Base-by-base conservation (phyloP, 2,113 vertebrate genomes). In the Engystomops pustulosus region DNA sequence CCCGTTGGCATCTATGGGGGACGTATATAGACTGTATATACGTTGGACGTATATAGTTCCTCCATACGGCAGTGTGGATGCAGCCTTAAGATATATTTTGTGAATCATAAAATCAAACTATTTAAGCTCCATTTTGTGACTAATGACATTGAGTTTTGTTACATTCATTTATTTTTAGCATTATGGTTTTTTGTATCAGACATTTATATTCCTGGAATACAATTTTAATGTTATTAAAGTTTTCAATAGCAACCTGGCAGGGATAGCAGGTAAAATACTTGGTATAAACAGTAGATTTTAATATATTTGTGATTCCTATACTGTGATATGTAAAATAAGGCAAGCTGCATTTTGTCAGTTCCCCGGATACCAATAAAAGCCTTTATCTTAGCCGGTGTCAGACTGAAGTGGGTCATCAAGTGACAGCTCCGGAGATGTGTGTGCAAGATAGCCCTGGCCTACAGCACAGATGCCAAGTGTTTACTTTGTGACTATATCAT, bases 371-470 rank as follows among this genome's bases (percentile, higher is more conserved):
- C 68, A 72, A 82, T 72, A 82, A 82, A 81, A 60, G 23, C 6
- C 25, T 58, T 82, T 60, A 72, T 82, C 68, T 60, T 6, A 58
- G 49, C 68, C 80, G 72, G 80, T 71, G 68, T 82, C 34, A 82
- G 6, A 2, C 15, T 60, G 36, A 82, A 82, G 49, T 82, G 68
- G 80, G 80, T 71, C 80, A 82, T 30, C 68, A n/a, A 72, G n/a
- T 82, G 80, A 82, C 69, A 72, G 80, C 32, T 44, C 36, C 12
- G 4, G 79, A 69, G 67, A 70, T 55, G 65, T 70, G 67, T 12
- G 34, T 71, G 55, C 47, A 55, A 55, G 80, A 82, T 72, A 72
- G 32, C 51, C 25, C 36, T 38, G 68, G 51, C 68, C 36, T 72
- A 70, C 68, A 60, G 80, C 68, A 72, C 51, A 72, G 51, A 72